phyloP scores from a whole-genome alignment of 1,140 invertebrate species.

The Leptopilina boulardi region DNA sequence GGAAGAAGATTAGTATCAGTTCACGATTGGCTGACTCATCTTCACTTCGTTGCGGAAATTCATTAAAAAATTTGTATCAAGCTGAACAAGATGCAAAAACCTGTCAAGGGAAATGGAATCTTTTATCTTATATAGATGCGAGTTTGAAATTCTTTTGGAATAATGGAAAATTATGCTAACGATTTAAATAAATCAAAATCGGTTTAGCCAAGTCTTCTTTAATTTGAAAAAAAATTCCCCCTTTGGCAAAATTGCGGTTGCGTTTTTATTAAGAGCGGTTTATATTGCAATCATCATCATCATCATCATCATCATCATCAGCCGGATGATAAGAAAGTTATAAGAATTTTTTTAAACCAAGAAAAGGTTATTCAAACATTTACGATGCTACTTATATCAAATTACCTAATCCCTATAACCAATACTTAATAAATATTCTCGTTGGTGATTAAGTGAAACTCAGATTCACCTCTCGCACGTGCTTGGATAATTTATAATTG shows the following conservation, averaged over 20 bases:
- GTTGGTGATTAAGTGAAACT: constrained; percentile 3
- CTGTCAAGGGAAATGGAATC: too few species aligned
- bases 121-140: too few species aligned
- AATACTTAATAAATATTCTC: background rate
- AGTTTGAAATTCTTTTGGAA: too few species aligned
- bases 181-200: too few species aligned
- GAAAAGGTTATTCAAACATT: constrained; percentile 5
- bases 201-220: too few species aligned
- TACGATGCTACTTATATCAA: background rate
- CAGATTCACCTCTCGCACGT: constrained; percentile 2
- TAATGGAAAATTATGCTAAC: too few species aligned
- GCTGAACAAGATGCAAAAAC: too few species aligned
- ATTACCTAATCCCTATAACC: constrained; percentile 4
- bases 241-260: background rate
- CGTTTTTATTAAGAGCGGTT: background rate
- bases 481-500: constrained; percentile 26
- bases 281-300: background rate
- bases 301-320: background rate
- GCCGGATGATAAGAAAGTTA: background rate
- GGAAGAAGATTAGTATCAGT: constrained; percentile 30
- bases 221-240: too few species aligned
- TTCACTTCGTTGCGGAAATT: constrained; percentile 17
- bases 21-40: constrained; percentile 31
- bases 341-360: background rate
- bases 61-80: constrained; percentile 31